Evolutionary conservation across 1,140 invertebrate genomes (phyloP), one percentile per base, ranked within the genome.

Genomic region (Euglossa dilemma): DNA sequence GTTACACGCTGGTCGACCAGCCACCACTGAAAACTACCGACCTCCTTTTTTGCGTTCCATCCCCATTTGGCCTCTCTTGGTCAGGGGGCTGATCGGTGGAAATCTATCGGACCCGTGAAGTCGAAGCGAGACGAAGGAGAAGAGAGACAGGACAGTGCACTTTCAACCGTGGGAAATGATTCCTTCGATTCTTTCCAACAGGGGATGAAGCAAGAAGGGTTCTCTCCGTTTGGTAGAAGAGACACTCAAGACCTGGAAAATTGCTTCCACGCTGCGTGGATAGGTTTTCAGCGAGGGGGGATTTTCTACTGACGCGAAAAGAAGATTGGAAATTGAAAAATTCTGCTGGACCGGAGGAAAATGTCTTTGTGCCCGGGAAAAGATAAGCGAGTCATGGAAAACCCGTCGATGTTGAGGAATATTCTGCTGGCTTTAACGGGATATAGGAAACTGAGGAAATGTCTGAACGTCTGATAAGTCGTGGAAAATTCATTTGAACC

Each of bases 1-100:
- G 52, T 75, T 74, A 66, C 25, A 64, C 50, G 14, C 71, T 64
- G 71, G 71, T 47, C 45, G 36, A 80, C 52, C 50, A 64, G 43
- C 57, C 36, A 63, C 56, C 77, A 18, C 43, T 45, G 57, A 54
- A 52, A 80, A 74, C 43, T 73, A 54, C 50, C 47, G 25, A 54
- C 56, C 69, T 54, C 23, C n/a, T 64, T 73, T 73, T 54, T 70
- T 61, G 12, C 18, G 43, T 63, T 76, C 25, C 20, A 63, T 43
- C 47, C 74, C 25, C 6, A 9, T n/a, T 28, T 1, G n/a, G 11
- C 50, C 6, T 16, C 6, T 16, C 50, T 6, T 20, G 23, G 25
- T 61, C 25, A 61, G 57, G 25, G 45, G 12, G 57, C 43, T 77
- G 61, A 77, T 77, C 59, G n/a, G 20, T 18, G 28, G 28, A 52